phyloP scores from a whole-genome alignment of 2,797 vertebrate species.

The Pipistrellus pygmaeus region DNA sequence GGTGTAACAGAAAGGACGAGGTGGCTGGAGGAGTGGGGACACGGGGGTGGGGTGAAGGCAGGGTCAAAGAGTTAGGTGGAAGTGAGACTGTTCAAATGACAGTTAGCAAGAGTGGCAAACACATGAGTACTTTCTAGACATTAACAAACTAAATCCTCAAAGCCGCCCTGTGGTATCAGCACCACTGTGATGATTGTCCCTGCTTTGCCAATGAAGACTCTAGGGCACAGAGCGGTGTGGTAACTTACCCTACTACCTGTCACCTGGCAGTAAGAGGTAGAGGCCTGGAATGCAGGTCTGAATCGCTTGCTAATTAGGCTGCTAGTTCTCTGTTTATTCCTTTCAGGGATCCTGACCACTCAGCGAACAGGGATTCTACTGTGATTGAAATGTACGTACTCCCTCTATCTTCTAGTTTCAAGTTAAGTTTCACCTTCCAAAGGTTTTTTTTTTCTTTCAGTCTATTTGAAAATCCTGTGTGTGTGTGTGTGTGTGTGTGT shows the following conservation, averaged over 20 bases:
- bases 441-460: constrained; percentile 16
- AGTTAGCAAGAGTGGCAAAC: background rate
- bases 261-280: fast-evolving
- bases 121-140: background rate
- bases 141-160: background rate
- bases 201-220: background rate
- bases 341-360: background rate
- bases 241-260: background rate
- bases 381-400: background rate
- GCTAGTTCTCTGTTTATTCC: background rate
- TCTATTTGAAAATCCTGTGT: background rate
- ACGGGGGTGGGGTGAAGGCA: background rate
- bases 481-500: background rate
- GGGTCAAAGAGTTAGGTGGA: background rate
- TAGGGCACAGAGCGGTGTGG: background rate
- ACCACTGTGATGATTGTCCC: background rate
- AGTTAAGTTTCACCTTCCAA: background rate
- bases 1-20: background rate
- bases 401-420: background rate
- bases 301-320: background rate
- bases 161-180: background rate
- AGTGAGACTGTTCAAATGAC: background rate
- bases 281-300: background rate
- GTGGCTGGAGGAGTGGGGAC: background rate
- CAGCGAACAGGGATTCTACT: background rate